Evolutionary conservation across 2,797 vertebrate genomes (phyloP), one percentile per base, ranked within the genome.

Genomic region (Choloepus didactylus): DNA sequence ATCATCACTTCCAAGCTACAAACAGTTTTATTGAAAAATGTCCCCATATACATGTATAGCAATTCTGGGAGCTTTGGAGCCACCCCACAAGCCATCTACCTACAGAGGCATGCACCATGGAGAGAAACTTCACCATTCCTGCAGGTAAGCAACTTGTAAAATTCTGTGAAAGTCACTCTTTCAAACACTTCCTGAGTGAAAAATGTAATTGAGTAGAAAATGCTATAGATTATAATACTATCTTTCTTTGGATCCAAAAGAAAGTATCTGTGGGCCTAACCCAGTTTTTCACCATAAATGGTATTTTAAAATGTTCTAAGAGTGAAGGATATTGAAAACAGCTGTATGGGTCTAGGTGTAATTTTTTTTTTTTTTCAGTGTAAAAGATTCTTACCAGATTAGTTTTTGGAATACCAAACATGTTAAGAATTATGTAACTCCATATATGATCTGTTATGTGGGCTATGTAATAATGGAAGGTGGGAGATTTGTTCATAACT

Each of bases 11-110:
- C 19, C 44, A 19, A 80, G 35, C 73, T 44, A 83, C 21, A 60
- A 80, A 77, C 9, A 46, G 4, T 72, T 81, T 83, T 87, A 81
- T 93, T 86, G 80, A 60, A 44, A 87, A 91, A 86, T 80, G 51
- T 27, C 54, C 46, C 54, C 14, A 23, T 56, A 16, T 56, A 18
- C 54, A 54, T 67, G 60, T 82, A 44, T 9, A 86, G 83, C 73
- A 56, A 79, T 51, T 29, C 77, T 35, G 23, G 23, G 72, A 12
- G 25, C 79, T 76, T 60, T 46, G 8, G 2, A 83, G 49, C 38
- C 11, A 62, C 8, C 29, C 64, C 38, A 69, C 23, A 21, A 46
- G 38, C 73, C 67, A 76, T 41, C 80, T 66, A 84, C 46, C 70
- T 67, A 29, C 29, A 76, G 85, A 93, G 67, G 23, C 10, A 12